Evolutionary conservation across 2,888 invertebrate genomes (phyloP).

Genomic region (Epirrhoe tristata): DNA sequence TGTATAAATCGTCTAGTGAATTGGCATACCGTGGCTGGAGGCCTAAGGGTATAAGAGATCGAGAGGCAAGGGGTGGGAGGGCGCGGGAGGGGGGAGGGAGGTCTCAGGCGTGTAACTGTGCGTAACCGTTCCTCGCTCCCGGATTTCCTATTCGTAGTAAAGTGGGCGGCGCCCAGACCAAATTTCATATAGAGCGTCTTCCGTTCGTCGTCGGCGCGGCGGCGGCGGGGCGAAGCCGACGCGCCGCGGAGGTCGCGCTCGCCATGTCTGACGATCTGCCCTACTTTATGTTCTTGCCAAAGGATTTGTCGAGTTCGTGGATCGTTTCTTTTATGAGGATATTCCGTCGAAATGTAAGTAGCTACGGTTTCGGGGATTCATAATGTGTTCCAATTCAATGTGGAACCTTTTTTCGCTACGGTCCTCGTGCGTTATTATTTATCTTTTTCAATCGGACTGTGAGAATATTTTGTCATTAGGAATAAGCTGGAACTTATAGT

Average conservation of each 20-base stretch:
- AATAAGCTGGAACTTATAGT: constrained; percentile 37
- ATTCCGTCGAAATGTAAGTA: constrained; percentile 74
- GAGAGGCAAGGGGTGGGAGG: constrained; percentile 58
- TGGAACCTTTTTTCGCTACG: constrained; percentile 55
- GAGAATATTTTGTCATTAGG: constrained; percentile 38
- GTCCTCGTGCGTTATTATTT: constrained; percentile 51
- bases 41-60: constrained; percentile 70
- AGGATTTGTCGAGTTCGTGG: constrained; percentile 82
- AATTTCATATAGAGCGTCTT: constrained; percentile 82
- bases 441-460: constrained; percentile 39
- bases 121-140: constrained; percentile 84
- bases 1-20: constrained; percentile 82
- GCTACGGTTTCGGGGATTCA: constrained; percentile 78
- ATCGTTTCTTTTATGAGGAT: constrained; percentile 82
- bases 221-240: constrained; percentile 62
- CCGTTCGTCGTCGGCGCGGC: constrained; percentile 71
- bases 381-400: constrained; percentile 73
- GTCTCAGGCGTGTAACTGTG: constrained; percentile 83
- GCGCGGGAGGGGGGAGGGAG: constrained; percentile 54
- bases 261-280: constrained; percentile 82
- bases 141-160: constrained; percentile 85
- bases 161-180: constrained; percentile 81
- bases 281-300: constrained; percentile 82
- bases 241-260: constrained; percentile 76
- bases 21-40: constrained; percentile 77